phyloP scores from a whole-genome alignment of 2,113 vertebrate species.

The Herpetotheres cachinnans region DNA sequence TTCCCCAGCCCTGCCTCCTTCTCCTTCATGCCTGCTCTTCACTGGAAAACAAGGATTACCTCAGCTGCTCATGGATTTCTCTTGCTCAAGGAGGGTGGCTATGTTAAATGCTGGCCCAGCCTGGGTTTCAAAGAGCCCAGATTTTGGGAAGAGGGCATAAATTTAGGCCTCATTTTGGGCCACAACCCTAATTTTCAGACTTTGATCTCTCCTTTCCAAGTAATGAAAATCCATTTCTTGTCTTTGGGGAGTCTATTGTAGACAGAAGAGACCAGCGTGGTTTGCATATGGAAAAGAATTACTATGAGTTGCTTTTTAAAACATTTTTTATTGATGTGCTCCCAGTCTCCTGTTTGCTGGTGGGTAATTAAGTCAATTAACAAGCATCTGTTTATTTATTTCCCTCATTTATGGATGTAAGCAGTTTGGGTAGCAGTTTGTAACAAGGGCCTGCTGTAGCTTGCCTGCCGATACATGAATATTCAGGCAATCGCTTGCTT shows the following conservation, averaged over 20 bases:
- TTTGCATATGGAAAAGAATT: background rate
- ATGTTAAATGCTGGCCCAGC: background rate
- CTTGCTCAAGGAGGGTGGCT: background rate
- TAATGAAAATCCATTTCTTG: background rate
- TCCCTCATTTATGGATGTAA: conserved; percentile 37
- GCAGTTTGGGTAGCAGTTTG: conserved; percentile 48
- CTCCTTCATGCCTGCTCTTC: background rate
- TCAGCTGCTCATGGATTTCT: background rate
- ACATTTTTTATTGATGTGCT: conserved; percentile 27
- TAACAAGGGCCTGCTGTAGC: conserved; percentile 44
- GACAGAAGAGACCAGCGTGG: background rate
- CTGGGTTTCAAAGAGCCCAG: background rate
- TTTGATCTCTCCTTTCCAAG: background rate
- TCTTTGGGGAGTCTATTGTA: background rate
- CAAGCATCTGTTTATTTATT: conserved; percentile 53
- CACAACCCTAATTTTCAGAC: background rate
- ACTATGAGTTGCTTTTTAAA: background rate
- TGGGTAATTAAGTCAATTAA: conserved; percentile 46
- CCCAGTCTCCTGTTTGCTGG: conserved; percentile 27
- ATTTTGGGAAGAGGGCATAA: background rate
- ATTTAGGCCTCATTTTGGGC: background rate
- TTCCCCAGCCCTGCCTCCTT: background rate
- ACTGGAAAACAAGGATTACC: background rate
- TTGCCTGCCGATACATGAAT: conserved; percentile 7
- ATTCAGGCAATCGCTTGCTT: background rate